Percentiles rank a stretch among this genome's conserved stretches.
Evolutionary conservation across 2,113 vertebrate genomes (phyloP).

Genomic region (Lophochroa leadbeateri): DNA sequence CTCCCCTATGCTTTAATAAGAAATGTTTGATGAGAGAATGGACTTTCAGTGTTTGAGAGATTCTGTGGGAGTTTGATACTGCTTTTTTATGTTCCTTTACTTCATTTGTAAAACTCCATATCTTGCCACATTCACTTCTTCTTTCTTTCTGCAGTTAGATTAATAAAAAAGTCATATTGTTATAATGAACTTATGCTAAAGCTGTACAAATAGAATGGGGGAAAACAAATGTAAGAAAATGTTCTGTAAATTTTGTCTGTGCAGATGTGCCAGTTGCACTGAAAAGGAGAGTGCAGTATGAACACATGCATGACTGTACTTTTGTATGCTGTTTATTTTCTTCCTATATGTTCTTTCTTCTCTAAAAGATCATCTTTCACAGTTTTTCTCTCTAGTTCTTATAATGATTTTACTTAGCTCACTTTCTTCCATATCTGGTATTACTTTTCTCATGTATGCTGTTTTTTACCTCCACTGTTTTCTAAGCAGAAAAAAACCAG

Average conservation of each 20-base stretch:
- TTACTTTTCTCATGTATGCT: neutral
- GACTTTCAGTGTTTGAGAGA: neutral
- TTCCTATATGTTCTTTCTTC: neutral
- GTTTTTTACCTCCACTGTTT: neutral
- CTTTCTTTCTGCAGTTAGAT: neutral
- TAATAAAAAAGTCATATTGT: neutral
- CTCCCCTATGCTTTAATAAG: neutral
- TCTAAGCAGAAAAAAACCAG: neutral
- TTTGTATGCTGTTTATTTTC: neutral
- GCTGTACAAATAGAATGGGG: neutral
- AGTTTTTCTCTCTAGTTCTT: neutral
- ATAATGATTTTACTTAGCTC: neutral
- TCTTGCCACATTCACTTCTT: neutral
- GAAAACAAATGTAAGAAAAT: neutral
- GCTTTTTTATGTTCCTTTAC: neutral
- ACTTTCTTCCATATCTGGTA: neutral
- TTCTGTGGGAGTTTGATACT: neutral
- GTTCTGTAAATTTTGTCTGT: neutral
- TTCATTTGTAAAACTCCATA: neutral
- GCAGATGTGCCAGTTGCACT: neutral
- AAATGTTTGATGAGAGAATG: neutral
- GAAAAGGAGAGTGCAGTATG: neutral
- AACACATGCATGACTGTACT: neutral
- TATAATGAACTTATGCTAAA: neutral
- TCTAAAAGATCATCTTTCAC: neutral